These are phyloP conservation scores for Manis pentadactyla DNA, from an alignment of 2,797 vertebrate genomes.

Conservation along the genomic window DNA sequence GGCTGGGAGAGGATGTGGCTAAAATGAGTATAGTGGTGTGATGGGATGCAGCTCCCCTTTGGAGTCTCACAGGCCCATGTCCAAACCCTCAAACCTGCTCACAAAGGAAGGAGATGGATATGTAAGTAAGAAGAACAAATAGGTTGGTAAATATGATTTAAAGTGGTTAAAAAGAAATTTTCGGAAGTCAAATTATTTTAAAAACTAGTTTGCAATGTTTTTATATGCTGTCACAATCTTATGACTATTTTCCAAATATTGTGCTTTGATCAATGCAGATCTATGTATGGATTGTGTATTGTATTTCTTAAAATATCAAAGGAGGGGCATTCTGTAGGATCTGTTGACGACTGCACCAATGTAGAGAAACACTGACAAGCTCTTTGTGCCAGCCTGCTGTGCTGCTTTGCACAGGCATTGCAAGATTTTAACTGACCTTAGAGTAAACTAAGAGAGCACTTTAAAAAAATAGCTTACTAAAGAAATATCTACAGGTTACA, in stretches of 20 bases:
- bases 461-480: not conserved
- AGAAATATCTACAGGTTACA: not conserved
- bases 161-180: not conserved
- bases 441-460: not conserved
- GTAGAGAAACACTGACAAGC: not conserved
- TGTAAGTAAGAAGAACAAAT: not conserved
- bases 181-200: not conserved
- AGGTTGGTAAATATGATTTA: not conserved
- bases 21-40: no score
- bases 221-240: not conserved
- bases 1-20: not conserved
- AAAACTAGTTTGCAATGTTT: not conserved
- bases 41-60: not conserved
- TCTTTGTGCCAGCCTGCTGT: not conserved
- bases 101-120: not conserved
- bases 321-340: not conserved
- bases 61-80: no score
- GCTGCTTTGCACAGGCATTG: not conserved
- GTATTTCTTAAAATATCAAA: slow-evolving; percentile 7
- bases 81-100: not conserved
- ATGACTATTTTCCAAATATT: not conserved
- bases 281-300: not conserved
- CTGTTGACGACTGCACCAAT: not conserved
- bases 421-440: not conserved
- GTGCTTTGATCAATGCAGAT: not conserved